Evolutionary conservation across 2,797 vertebrate species (phyloP).

Genomic region (Cynodonichthys magdalenae): DNA sequence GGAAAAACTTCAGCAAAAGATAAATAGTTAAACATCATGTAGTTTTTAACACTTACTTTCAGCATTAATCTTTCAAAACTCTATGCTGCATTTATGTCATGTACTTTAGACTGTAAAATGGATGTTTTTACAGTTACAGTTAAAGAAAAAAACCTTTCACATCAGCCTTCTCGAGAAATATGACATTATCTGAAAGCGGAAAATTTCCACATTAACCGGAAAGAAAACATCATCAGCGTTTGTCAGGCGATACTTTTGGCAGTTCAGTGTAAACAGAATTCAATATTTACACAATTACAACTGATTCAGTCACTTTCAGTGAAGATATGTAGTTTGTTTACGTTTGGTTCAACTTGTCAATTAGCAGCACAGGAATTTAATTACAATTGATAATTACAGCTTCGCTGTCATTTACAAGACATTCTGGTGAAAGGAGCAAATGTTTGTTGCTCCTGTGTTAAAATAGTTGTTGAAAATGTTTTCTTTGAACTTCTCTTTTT

Average conservation of each 20-base stretch:
- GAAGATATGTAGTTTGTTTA: conserved; percentile 1
- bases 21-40: neutral
- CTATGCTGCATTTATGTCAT: neutral
- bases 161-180: neutral
- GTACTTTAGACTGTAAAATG: too few species aligned
- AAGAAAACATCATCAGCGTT: conserved; percentile 4
- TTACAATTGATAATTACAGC: conserved; percentile 13
- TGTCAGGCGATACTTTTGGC: neutral
- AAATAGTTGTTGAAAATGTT: neutral
- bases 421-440: neutral
- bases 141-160: neutral
- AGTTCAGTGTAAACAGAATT: conserved; percentile 14
- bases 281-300: conserved; percentile 16
- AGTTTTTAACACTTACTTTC: neutral
- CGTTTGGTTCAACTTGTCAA: conserved; percentile 12
- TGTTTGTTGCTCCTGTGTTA: neutral
- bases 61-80: neutral
- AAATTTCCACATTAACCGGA: conserved; percentile 7
- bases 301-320: conserved; percentile 13
- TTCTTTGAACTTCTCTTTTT: neutral
- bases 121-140: too few species aligned
- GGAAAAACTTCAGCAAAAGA: neutral
- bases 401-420: neutral
- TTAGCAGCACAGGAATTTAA: conserved; percentile 7
- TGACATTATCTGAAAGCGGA: conserved; percentile 7